Percentiles rank a stretch among this genome's conserved stretches.
Evolutionary conservation across 2,113 vertebrate species (phyloP).

Genomic region (Platanista minor): DNA sequence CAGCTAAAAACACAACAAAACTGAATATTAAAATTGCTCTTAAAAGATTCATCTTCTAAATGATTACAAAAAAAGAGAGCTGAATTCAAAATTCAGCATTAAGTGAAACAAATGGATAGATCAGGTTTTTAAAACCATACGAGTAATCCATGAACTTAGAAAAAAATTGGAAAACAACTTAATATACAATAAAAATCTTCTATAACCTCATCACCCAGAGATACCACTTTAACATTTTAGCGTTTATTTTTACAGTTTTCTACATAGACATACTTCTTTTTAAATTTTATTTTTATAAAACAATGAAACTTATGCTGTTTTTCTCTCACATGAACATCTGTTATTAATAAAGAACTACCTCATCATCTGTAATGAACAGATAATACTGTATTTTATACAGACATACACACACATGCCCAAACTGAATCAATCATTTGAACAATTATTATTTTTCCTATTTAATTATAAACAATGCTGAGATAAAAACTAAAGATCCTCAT

Average conservation of each 20-base stretch:
- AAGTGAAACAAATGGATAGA: not conserved
- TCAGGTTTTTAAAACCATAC: not conserved
- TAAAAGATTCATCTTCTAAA: conserved; percentile 13
- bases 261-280: not conserved
- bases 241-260: conserved; percentile 10
- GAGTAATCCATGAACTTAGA: conserved; percentile 5
- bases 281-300: not conserved
- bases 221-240: not conserved
- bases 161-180: not conserved
- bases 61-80: not conserved
- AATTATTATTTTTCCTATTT: not conserved
- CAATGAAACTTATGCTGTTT: conserved; percentile 19
- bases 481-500: not conserved
- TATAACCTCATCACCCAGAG: not conserved
- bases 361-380: not conserved
- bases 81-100: conserved; percentile 16
- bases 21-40: not conserved
- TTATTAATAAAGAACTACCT: conserved; percentile 3
- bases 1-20: conserved; percentile 22
- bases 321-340: not conserved
- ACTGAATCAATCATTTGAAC: not conserved
- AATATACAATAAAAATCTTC: not conserved
- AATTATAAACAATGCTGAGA: not conserved
- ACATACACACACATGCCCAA: not conserved
- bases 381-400: not conserved